These are phyloP conservation scores for Venustoraphidia nigricollis DNA, from an alignment of 2,888 invertebrate genomes.

Conservation along the genomic window DNA sequence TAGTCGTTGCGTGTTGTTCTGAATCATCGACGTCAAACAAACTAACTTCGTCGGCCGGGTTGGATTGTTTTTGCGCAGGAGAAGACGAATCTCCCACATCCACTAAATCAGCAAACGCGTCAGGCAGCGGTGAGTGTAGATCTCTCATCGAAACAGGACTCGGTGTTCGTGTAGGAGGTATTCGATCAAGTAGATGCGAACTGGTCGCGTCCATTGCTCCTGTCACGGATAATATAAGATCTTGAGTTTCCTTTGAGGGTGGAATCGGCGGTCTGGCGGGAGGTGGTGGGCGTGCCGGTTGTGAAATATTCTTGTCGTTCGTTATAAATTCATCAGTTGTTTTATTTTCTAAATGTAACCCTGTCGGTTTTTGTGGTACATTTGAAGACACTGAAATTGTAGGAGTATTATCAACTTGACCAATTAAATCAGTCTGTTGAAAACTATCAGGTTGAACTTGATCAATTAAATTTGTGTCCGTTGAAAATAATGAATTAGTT, in stretches of 20 bases:
- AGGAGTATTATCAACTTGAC: constrained; percentile 7
- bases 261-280: constrained; percentile 40
- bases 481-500: constrained; percentile 10
- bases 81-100: constrained; percentile 36
- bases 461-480: not conserved
- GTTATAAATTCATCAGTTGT: constrained; percentile 15
- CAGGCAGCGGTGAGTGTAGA: constrained; percentile 67
- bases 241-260: constrained; percentile 67
- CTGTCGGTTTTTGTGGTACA: constrained; percentile 25
- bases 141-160: constrained; percentile 74
- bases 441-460: not conserved
- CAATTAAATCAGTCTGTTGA: constrained; percentile 3
- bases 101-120: constrained; percentile 40
- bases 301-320: constrained; percentile 13
- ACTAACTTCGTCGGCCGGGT: constrained; percentile 19
- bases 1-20: constrained; percentile 8
- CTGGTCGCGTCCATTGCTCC: constrained; percentile 82
- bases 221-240: constrained; percentile 69
- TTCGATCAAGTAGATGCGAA: constrained; percentile 63
- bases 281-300: constrained; percentile 28
- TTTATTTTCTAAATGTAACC: constrained; percentile 26
- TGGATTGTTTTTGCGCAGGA: constrained; percentile 5
- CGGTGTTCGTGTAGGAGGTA: constrained; percentile 73
- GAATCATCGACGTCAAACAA: constrained; percentile 21
- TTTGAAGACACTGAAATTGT: constrained; percentile 4